Base-by-base conservation (phyloP, 2,113 vertebrate genomes). In the Brachypodius melanocephalos region DNA sequence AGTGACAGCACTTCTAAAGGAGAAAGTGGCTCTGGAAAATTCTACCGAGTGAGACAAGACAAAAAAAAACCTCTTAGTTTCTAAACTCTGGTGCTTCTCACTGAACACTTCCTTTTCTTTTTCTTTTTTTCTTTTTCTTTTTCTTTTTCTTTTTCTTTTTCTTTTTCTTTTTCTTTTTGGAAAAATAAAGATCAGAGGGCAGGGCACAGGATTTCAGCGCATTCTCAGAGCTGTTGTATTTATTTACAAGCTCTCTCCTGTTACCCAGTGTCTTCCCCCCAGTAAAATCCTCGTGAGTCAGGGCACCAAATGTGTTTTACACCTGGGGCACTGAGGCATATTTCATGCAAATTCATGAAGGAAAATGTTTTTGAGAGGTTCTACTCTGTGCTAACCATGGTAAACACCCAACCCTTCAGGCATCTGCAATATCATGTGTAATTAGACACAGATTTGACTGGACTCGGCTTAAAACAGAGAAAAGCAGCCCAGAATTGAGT, bases 271-370 rank as follows among this genome's bases (percentile, higher is more conserved):
- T 21, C 8, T 6, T 26, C 25, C 34, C 29, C 42, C 26, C 21
- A 38, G 13, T 0, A 28, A 55, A 17, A 17, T 4, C 29, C 21
- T 42, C 1, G 0, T 2, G 10, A 61, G 8, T 12, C 51, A 58
- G 32, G 38, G 7, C 66, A 88, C 40, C 19, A 38, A 32, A 21
- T 34, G 15, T 2, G 12, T 46, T 57, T 51, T 17, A 11, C 45
- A 17, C 19, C 8, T 8, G 7, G 12, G 16, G 32, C 19, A 6
- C 38, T 11, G 34, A 69, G 32, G 17, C 17, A 45, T 9, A 15
- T 29, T 7, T 8, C 2, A 8, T 25, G 9, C 5, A 14, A 38
- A 7, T 7, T 2, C 2, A 11, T 3, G 8, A 59, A 61, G 10
- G 3, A 54, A 16, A 2, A n/a, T 12, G 1, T 24, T 71, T 46